Evolutionary conservation across 2,113 vertebrate species (phyloP), one percentile per base, ranked within the genome.

Genomic region (Brachypodius melanocephalos): DNA sequence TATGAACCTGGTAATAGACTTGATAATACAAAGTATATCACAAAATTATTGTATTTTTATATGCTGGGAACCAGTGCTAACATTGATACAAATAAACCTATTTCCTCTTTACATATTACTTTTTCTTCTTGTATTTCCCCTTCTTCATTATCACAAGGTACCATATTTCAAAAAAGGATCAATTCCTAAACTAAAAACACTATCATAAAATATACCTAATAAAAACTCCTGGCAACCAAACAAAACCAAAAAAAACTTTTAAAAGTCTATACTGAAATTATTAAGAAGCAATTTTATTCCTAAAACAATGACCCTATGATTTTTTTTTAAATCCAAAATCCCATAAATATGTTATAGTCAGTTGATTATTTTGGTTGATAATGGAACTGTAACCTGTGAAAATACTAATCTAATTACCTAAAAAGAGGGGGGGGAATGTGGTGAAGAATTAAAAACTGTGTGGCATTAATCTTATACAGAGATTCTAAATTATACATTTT

Each of bases 401-500:
- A 85, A 61, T 58, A 96, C 51, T 52, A 49, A 77, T 90, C 57
- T 85, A 57, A 45, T 61, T 15, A 72, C 29, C 13, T 36, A 17
- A 38, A 66, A 65, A 18, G 18, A 38, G 6, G 7, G 5, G 17
- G 5, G 18, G 17, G 21, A 3, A 5, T 12, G 16, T 12, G 19
- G 17, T 11, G 42, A 6, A 24, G 9, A 26, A 42, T 21, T 51
- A 29, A 59, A 34, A 67, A 7, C 13, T 46, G 18, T 66, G 49
- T 19, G 32, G 67, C 49, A 82, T 65, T 94, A 89, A 93, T 92
- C 87, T 95, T 81, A 59, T 62, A 25, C 89, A 90, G 63, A 90
- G 31, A 90, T 58, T 78, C 71, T 94, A 94, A 97, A 96, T 96
- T 96, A 96, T 38, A 93, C 43, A 77, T 93, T 96, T 96, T 96